Conservation (phyloP, 2,113 vertebrate species). For the Callopanchax toddi region DNA sequence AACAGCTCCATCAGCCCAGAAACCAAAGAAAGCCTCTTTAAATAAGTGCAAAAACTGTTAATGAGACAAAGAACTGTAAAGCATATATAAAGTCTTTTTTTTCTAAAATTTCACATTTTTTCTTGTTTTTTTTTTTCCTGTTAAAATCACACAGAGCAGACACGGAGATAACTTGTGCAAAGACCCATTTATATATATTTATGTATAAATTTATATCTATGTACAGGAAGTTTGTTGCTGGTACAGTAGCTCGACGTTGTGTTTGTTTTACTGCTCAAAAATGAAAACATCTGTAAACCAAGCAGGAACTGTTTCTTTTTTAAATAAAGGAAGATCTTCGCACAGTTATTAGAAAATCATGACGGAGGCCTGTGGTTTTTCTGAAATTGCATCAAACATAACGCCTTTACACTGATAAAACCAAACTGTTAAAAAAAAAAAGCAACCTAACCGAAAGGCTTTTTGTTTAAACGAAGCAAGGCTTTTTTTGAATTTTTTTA, state of each 20-base stretch:
- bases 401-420: conserved; percentile 7
- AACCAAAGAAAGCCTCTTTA: conserved; percentile 79
- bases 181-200: conserved; percentile 79
- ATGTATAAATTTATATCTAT: conserved; percentile 79
- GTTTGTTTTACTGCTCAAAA: conserved; percentile 61
- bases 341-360: conserved; percentile 51
- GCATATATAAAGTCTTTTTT: conserved; percentile 78
- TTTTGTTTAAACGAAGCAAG: conserved; percentile 23
- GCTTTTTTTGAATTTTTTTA: conserved; percentile 17
- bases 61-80: conserved; percentile 82
- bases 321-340: conserved; percentile 45
- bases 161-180: conserved; percentile 81
- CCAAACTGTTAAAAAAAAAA: conserved; percentile 1
- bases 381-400: conserved; percentile 34
- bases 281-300: conserved; percentile 53
- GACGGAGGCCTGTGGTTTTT: conserved; percentile 34
- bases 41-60: conserved; percentile 87
- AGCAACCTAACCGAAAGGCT: conserved; percentile 17
- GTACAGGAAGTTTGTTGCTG: conserved; percentile 71
- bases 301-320: conserved; percentile 24
- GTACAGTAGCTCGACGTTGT: conserved; percentile 71
- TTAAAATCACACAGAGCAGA: conserved; percentile 78
- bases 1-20: conserved; percentile 75
- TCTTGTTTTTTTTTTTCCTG: conserved; percentile 73
- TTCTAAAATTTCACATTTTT: conserved; percentile 58